Evolutionary conservation across 2,888 invertebrate genomes (phyloP), one percentile per base, ranked within the genome.

Genomic region (Eupsilia transversa): DNA sequence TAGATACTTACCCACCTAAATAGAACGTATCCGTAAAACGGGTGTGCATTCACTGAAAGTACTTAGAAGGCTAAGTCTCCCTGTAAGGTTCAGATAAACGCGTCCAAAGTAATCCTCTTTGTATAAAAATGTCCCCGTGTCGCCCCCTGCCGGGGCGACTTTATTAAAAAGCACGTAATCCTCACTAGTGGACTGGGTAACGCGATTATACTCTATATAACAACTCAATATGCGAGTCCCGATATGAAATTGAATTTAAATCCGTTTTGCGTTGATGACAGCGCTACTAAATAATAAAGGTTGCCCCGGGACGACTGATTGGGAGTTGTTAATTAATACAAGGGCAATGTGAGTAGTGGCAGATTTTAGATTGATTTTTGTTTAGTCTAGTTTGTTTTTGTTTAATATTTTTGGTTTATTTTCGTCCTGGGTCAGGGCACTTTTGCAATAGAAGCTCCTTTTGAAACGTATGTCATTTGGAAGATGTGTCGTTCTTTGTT

Each of bases 61-160:
- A 94, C 94, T 96, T 95, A 94, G 95, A 89, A 93, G 92, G 92
- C 95, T 96, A 93, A 96, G 95, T 96, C 86, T 86, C 90, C 91
- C 96, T 95, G 96, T 96, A 96, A 96, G 96, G 96, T 95, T 93
- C 92, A 94, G 96, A 96, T 96, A 96, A 96, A 95, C 96, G 94
- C 89, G 93, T 92, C 93, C 94, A 89, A 93, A 94, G 94, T 96
- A 96, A 96, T 96, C 96, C 96, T 92, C 96, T 96, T 96, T 96
- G 95, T 96, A 93, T 93, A 96, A 96, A 96, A 96, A 95, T 95
- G 96, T 96, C 96, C 95, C 95, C 94, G 89, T 91, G 92, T 92
- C 94, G 90, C 95, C 93, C 94, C 95, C 94, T 90, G 91, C 89
- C 88, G 91, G 90, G 90, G 89, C 90, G 90, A 95, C 94, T 95